These are phyloP conservation scores for Temnothorax unifasciatus DNA, from an alignment of 2,888 invertebrate species.

Conservation along the genomic window DNA sequence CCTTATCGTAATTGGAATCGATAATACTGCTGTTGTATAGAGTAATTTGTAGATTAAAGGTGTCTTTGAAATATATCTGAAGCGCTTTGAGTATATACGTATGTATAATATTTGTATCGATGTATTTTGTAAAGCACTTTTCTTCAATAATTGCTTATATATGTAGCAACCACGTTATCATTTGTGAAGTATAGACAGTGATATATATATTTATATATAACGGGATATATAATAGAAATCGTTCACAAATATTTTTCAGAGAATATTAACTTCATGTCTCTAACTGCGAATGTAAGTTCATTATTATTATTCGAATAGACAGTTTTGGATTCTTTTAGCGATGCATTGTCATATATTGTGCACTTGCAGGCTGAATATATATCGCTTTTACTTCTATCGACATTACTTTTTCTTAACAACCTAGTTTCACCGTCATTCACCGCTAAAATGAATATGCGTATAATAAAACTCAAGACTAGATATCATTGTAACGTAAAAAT, in stretches of 20 bases:
- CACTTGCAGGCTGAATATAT: not conserved
- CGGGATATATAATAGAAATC: constrained; percentile 57
- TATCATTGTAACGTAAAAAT: not conserved
- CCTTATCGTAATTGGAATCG: constrained; percentile 54
- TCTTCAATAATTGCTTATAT: constrained; percentile 65
- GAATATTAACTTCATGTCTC: constrained; percentile 9
- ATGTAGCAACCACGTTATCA: constrained; percentile 67
- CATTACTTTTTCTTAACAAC: not conserved
- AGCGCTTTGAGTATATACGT: constrained; percentile 60
- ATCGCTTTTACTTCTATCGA: not conserved
- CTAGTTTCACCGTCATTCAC: not conserved
- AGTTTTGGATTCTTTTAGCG: constrained; percentile 3
- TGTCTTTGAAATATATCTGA: constrained; percentile 61
- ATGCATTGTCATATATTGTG: not conserved
- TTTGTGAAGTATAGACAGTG: constrained; percentile 58
- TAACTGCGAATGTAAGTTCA: constrained; percentile 25
- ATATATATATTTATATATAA: constrained; percentile 64
- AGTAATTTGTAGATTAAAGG: constrained; percentile 64
- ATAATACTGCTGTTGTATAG: constrained; percentile 4
- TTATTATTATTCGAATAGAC: constrained; percentile 8
- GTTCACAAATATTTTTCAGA: constrained; percentile 13
- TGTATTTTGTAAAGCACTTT: constrained; percentile 73
- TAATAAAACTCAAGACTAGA: constrained; percentile 7
- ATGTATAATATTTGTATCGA: constrained; percentile 48
- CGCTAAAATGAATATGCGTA: constrained; percentile 3